Evolutionary conservation across 1,140 invertebrate genomes (phyloP), one percentile per base, ranked within the genome.

Genomic region (Zaprionus nigranus): DNA sequence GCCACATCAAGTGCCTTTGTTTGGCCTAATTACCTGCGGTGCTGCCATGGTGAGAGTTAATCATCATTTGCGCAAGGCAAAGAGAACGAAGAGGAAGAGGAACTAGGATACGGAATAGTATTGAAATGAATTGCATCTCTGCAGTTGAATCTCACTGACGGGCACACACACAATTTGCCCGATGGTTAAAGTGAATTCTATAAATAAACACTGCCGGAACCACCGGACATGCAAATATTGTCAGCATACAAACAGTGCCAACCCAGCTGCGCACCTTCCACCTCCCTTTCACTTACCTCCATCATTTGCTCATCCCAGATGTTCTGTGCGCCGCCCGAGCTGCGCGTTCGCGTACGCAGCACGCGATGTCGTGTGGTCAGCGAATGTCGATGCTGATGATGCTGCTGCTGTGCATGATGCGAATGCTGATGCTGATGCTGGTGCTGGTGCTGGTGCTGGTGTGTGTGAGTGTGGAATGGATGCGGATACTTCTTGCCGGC

Each of bases 251-350:
- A 12, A 60, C 38, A 58, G 15, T 22, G 13, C 5, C 24, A 26
- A 15, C 15, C 20, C 53, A 26, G 12, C 53, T 20, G 7, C 26
- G 2, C n/a, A 9, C 9, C 12, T 38, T 4, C 15, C 15, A n/a
- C 15, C 38, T n/a, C n/a, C 17, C 28, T 28, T 5, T 24, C 38
- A 81, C 85, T 91, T 75, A 94, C 94, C 91, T 94, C 94, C 78
- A 94, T 83, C 82, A 93, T 90, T 43, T 93, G 90, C 61, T 94
- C 94, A 71, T 94, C 93, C 79, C 92, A 93, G 22, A 92, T 82
- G 54, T 93, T 92, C 9, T 93, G 91, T 9, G 80, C 79, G 13
- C 83, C 92, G 28, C 92, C 91, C 53, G 92, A 92, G 49, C 92
- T 93, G 51, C 92, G 77, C 22, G 92, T 92, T 5, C 92, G 79